phyloP scores from a whole-genome alignment of 92 coral and sea anemone species.

The Virgularia gustaviana region DNA sequence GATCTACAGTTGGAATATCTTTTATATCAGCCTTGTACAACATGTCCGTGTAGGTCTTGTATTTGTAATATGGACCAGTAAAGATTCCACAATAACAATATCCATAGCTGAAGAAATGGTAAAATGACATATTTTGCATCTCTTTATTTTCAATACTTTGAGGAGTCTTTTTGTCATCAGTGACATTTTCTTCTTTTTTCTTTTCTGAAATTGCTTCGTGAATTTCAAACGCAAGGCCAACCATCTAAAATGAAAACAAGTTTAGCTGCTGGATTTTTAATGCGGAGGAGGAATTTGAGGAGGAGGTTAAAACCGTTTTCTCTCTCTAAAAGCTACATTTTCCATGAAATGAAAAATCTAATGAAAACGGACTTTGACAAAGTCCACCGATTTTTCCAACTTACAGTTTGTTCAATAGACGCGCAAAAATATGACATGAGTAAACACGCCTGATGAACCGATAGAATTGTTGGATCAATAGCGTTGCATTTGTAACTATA shows the following conservation, averaged over 20 bases:
- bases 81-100: slow-evolving; percentile 91
- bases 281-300: too few species aligned
- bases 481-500: too few species aligned
- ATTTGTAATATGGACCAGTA: slow-evolving; percentile 94
- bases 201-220: slow-evolving; percentile 7
- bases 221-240: slow-evolving; percentile 38
- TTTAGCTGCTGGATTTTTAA: not conserved
- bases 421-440: too few species aligned
- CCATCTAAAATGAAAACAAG: slow-evolving; percentile 5
- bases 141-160: slow-evolving; percentile 44
- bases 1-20: slow-evolving; percentile 66
- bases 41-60: slow-evolving; percentile 88
- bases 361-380: too few species aligned
- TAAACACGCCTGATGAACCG: too few species aligned
- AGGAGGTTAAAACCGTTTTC: too few species aligned
- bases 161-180: slow-evolving; percentile 32
- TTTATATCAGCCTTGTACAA: slow-evolving; percentile 68
- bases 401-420: too few species aligned
- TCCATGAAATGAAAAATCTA: too few species aligned
- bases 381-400: too few species aligned
- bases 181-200: not conserved
- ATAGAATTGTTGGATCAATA: too few species aligned
- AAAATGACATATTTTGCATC: slow-evolving; percentile 63
- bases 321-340: too few species aligned
- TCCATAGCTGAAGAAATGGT: slow-evolving; percentile 77